Evolutionary conservation across 2,888 invertebrate genomes (phyloP).

Genomic region (Labia minor): DNA sequence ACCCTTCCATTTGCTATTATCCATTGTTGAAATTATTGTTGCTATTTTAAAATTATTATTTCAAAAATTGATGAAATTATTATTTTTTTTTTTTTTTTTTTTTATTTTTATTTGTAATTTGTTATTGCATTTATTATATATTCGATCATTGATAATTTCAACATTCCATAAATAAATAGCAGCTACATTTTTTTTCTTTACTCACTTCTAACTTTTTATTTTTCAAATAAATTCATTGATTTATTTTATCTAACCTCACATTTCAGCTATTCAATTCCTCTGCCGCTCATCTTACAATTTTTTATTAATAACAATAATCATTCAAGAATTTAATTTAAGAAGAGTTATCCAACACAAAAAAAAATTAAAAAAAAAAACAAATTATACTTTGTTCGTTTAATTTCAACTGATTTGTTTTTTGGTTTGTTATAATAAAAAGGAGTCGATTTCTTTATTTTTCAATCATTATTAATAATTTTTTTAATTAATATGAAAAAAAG

Average conservation of each 20-base stretch:
- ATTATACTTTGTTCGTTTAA: too few species aligned
- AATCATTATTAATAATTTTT: too few species aligned
- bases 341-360: too few species aligned
- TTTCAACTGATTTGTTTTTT: too few species aligned
- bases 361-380: too few species aligned
- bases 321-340: too few species aligned
- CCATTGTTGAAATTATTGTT: background rate
- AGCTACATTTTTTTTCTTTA: background rate
- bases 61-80: background rate
- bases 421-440: too few species aligned
- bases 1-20: background rate
- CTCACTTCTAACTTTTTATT: background rate
- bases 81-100: background rate
- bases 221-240: background rate
- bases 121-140: background rate
- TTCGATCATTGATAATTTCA: background rate
- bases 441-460: too few species aligned
- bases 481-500: too few species aligned
- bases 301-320: too few species aligned
- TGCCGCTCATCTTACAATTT: too few species aligned
- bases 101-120: background rate
- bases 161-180: background rate
- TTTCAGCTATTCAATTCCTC: too few species aligned
- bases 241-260: background rate
- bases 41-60: background rate